These are phyloP conservation scores for Xiphorhynchus elegans DNA, from an alignment of 2,113 vertebrate species.

Conservation along the genomic window DNA sequence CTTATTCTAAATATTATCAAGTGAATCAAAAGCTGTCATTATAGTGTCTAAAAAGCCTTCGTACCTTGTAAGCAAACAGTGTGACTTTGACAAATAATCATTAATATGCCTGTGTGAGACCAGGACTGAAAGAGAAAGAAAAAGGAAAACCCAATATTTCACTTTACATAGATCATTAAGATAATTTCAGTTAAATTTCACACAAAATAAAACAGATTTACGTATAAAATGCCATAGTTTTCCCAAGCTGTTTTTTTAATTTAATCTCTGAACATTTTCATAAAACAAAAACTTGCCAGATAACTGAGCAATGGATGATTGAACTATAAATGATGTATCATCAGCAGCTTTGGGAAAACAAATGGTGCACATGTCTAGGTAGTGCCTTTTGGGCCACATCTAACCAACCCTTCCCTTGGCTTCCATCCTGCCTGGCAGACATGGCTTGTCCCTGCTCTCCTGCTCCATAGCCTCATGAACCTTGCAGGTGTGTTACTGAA, in stretches of 20 bases:
- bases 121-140: slow-evolving; percentile 33
- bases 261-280: neutral
- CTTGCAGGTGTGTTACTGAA: neutral
- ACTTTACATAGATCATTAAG: slow-evolving; percentile 73
- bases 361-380: fast-evolving
- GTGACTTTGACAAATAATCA: slow-evolving; percentile 83
- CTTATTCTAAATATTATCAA: slow-evolving; percentile 83
- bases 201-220: slow-evolving; percentile 67
- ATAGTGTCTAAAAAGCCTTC: slow-evolving; percentile 80
- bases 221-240: slow-evolving; percentile 60
- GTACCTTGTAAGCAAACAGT: slow-evolving; percentile 83
- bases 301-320: neutral
- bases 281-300: neutral
- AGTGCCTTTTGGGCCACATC: neutral
- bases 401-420: neutral
- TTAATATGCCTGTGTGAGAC: slow-evolving; percentile 73
- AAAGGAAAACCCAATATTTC: slow-evolving; percentile 72
- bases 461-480: neutral
- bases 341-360: neutral
- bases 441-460: neutral
- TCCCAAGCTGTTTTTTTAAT: neutral
- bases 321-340: neutral
- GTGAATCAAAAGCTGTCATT: slow-evolving; percentile 80
- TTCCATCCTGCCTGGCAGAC: neutral
- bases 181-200: slow-evolving; percentile 71